Evolutionary conservation across 2,113 vertebrate genomes (phyloP).

Genomic region (Ictalurus punctatus): DNA sequence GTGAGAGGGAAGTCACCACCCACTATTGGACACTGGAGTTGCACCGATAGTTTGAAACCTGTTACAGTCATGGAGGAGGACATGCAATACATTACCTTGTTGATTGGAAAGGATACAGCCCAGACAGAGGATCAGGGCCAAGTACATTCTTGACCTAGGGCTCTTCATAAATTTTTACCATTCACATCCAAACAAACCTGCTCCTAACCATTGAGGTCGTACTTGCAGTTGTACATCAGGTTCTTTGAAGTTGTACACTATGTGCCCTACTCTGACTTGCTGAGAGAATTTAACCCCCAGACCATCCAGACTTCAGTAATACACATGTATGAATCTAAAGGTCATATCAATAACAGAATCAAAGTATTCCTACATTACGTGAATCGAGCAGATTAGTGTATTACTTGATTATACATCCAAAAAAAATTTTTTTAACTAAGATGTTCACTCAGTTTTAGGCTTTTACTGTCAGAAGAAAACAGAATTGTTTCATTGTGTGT

Average conservation of each 20-base stretch:
- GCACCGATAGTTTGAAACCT: not conserved
- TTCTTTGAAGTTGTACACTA: not conserved
- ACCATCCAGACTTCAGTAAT: not conserved
- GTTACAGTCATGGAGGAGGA: not conserved
- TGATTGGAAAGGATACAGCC: not conserved
- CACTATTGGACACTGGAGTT: not conserved
- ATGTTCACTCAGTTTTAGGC: not conserved
- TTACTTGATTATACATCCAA: not conserved
- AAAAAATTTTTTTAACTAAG: not conserved
- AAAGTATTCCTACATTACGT: not conserved
- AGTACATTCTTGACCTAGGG: not conserved
- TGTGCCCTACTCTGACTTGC: not conserved
- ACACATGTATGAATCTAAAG: too few species aligned
- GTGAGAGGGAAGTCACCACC: not conserved
- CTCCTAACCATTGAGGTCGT: not conserved
- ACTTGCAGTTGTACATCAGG: not conserved
- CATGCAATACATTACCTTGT: not conserved
- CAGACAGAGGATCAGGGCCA: not conserved
- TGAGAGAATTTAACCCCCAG: not conserved
- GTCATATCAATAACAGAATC: too few species aligned
- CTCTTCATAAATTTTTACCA: not conserved
- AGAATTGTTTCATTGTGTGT: not conserved
- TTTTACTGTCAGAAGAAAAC: not conserved
- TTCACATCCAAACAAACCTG: not conserved
- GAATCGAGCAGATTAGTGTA: not conserved